Evolutionary conservation across 2,888 invertebrate genomes (phyloP).

Genomic region (Sympetrum striolatum): DNA sequence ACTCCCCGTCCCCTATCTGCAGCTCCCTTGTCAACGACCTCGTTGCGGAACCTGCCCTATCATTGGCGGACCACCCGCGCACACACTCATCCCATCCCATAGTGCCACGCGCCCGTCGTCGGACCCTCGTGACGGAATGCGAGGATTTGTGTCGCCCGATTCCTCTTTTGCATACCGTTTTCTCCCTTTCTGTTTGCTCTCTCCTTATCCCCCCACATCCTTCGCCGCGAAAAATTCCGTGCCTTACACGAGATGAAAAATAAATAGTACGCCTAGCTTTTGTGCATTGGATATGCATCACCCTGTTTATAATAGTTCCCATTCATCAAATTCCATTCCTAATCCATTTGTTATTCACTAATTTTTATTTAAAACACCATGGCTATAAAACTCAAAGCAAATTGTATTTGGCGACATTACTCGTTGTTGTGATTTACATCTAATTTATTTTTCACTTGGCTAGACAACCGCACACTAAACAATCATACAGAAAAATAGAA

Average conservation of each 20-base stretch:
- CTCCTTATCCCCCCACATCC: neutral
- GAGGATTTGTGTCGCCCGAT: conserved; percentile 6
- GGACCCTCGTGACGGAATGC: conserved; percentile 34
- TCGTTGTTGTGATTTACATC: no score
- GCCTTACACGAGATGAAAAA: neutral
- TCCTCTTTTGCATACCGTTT: neutral
- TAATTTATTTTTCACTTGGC: no score
- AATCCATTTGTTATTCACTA: no score
- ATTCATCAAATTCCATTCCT: no score
- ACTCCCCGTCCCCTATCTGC: neutral
- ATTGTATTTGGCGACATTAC: no score
- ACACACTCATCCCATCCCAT: neutral
- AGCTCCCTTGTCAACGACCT: conserved; percentile 19
- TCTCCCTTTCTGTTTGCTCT: neutral
- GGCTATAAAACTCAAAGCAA: no score
- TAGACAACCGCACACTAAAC: no score
- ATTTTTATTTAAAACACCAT: no score
- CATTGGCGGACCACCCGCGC: conserved; percentile 35
- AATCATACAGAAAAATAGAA: no score
- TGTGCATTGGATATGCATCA: no score
- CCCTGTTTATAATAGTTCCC: no score
- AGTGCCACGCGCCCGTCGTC: neutral
- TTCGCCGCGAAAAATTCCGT: neutral
- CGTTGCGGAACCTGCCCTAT: conserved; percentile 41
- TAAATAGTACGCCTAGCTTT: no score